Evolutionary conservation across 2,888 invertebrate species (phyloP).

Genomic region (Bimastos eiseni): DNA sequence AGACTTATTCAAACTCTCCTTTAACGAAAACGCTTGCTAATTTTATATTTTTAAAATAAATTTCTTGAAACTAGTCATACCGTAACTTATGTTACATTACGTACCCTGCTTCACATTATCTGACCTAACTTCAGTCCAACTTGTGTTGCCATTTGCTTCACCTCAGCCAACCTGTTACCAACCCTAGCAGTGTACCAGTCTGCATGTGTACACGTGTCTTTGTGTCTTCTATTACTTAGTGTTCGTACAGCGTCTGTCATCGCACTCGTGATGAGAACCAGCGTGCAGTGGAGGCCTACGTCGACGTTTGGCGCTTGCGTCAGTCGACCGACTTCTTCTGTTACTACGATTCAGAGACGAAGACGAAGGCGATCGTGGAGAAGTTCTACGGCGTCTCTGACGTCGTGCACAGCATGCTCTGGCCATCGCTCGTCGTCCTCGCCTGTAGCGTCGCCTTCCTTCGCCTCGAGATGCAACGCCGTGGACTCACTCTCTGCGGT

Average conservation of each 20-base stretch:
- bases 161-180: too few relatives aligned
- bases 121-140: too few relatives aligned
- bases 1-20: too few relatives aligned
- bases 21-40: too few relatives aligned
- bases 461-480: conserved; percentile 39
- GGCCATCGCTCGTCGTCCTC: conserved; percentile 44
- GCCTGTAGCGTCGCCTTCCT: conserved; percentile 41
- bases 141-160: too few relatives aligned
- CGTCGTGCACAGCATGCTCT: conserved; percentile 45
- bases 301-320: conserved; percentile 22
- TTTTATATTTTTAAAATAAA: too few relatives aligned
- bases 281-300: conserved; percentile 31
- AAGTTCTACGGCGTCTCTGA: conserved; percentile 72
- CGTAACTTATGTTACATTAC: too few relatives aligned
- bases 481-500: conserved; percentile 37
- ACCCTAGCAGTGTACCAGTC: neutral
- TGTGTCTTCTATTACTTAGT: conserved; percentile 29
- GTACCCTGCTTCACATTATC: too few relatives aligned
- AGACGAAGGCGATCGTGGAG: conserved; percentile 79
- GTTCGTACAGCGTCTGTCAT: conserved; percentile 37
- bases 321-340: conserved; percentile 36
- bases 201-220: neutral
- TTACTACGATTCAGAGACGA: conserved; percentile 37
- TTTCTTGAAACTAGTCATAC: too few relatives aligned
- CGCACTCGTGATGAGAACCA: conserved; percentile 32